phyloP scores from a whole-genome alignment of 53 echinoderm and acorn worm genomes.

The Crossaster papposus region DNA sequence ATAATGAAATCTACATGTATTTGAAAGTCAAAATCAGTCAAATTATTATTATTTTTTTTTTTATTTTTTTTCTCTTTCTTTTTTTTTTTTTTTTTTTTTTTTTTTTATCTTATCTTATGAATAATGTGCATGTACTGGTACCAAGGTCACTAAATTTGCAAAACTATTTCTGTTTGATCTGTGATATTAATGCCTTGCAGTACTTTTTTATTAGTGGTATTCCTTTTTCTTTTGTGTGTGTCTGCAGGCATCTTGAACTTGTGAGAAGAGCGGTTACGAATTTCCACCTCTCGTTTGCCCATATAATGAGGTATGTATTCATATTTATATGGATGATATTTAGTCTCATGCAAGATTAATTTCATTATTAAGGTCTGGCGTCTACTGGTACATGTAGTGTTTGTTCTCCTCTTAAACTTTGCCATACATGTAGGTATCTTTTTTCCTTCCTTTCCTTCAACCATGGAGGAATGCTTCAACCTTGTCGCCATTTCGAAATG shows the following conservation, averaged over 20 bases:
- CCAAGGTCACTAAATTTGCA: not conserved
- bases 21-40: not conserved
- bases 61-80: no score
- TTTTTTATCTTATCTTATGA: no score
- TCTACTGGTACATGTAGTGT: not conserved
- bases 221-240: not conserved
- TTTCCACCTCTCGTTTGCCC: not conserved
- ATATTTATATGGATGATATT: not conserved
- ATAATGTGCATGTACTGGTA: no score
- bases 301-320: not conserved
- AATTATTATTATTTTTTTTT: no score
- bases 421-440: not conserved
- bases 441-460: not conserved
- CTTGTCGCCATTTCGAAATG: no score
- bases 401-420: no score
- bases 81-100: no score
- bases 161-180: not conserved
- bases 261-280: not conserved
- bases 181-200: not conserved
- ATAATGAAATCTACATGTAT: no score
- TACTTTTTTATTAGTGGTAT: not conserved
- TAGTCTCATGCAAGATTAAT: not conserved
- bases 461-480: no score
- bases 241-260: slow-evolving; percentile 4
- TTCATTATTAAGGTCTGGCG: not conserved